These are phyloP conservation scores for Melitaea cinxia DNA, from an alignment of 1,140 invertebrate species.

Conservation along the genomic window DNA sequence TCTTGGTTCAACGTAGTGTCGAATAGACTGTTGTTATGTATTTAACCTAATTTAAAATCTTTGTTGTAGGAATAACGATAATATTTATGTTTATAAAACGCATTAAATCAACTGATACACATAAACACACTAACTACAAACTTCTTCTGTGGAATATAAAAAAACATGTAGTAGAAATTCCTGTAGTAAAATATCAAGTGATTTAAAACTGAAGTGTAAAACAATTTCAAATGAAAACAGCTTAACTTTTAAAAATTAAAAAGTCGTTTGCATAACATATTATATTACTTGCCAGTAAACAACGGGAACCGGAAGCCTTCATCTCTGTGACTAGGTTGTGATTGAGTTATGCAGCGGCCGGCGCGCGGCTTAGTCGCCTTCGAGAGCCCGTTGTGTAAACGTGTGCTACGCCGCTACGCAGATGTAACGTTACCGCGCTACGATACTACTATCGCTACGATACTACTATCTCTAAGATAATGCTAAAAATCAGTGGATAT, in stretches of 20 bases:
- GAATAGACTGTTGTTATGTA: neutral
- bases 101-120: no score
- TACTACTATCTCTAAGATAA: no score
- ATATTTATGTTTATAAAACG: neutral
- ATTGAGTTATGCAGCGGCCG: constrained; percentile 39
- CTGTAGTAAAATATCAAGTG: no score
- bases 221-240: no score
- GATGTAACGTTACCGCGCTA: constrained; percentile 30
- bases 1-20: constrained; percentile 43
- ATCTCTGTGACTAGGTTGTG: constrained; percentile 32
- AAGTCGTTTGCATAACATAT: no score
- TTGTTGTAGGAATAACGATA: neutral
- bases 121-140: no score
- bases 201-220: no score
- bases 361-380: constrained; percentile 39
- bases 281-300: neutral
- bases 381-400: constrained; percentile 39
- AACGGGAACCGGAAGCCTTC: constrained; percentile 16
- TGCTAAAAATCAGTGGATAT: constrained; percentile 19
- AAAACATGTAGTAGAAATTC: no score
- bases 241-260: no score
- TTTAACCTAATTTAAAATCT: neutral
- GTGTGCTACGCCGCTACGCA: constrained; percentile 29
- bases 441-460: no score
- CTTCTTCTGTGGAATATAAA: no score